Conservation (phyloP, 2,888 invertebrate species). For the Xiphydria camelus region DNA sequence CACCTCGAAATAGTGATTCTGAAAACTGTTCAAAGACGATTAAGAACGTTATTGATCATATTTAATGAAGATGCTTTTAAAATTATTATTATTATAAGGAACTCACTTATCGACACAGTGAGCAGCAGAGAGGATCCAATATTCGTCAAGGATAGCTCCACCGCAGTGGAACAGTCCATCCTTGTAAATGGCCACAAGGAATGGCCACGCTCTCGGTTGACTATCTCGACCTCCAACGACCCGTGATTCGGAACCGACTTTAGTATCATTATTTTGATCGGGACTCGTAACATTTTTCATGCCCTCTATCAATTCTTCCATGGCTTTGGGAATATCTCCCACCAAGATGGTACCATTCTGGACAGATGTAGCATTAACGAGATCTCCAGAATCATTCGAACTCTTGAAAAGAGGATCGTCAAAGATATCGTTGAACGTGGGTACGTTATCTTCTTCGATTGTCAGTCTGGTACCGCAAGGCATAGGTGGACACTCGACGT, state of each 20-base stretch:
- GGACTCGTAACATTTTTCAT: not conserved
- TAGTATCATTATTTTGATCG: conserved; percentile 1
- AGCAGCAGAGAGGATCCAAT: conserved; percentile 81
- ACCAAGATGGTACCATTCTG: conserved; percentile 4
- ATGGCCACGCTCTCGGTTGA: conserved; percentile 80
- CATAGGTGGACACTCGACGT: conserved; percentile 70
- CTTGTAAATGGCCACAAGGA: conserved; percentile 76
- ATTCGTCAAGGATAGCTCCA: conserved; percentile 72
- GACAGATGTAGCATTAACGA: too few species aligned
- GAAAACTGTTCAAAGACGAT: too few species aligned
- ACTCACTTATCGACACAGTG: conserved; percentile 77
- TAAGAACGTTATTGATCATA: too few species aligned
- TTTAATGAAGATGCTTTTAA: too few species aligned
- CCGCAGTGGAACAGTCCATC: conserved; percentile 84
- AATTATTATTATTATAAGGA: too few species aligned
- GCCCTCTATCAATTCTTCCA: not conserved
- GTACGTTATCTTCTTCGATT: not conserved
- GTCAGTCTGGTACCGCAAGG: conserved; percentile 68
- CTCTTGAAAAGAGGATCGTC: not conserved
- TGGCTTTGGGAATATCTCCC: not conserved
- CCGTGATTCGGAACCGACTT: conserved; percentile 57
- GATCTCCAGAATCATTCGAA: not conserved
- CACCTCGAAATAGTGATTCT: conserved; percentile 74
- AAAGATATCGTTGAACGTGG: too few species aligned
- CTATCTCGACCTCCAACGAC: conserved; percentile 81